phyloP scores from a whole-genome alignment of 2,797 vertebrate species.

The Leptoclinus maculatus region DNA sequence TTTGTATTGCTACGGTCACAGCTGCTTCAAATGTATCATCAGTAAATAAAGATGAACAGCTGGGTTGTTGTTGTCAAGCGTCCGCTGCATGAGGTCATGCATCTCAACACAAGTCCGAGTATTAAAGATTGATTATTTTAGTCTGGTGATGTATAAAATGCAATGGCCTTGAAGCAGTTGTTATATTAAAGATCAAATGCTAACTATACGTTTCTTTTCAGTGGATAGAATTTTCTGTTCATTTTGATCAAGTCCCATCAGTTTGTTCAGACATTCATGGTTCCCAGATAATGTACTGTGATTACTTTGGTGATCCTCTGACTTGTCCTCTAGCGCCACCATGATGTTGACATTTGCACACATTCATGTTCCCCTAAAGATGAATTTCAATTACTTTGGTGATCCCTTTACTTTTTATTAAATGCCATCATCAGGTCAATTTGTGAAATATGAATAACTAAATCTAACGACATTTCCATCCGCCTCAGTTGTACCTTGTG shows the following conservation, averaged over 20 bases:
- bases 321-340: neutral
- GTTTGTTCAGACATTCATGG: neutral
- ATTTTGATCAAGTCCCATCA: neutral
- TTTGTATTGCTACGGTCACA: conserved; percentile 39
- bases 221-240: neutral
- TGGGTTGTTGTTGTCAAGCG: conserved; percentile 31
- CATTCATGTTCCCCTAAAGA: neutral
- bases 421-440: neutral
- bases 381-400: neutral
- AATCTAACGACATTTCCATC: neutral
- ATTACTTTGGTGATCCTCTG: neutral
- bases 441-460: neutral
- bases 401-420: neutral
- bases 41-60: conserved; percentile 27
- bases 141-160: conserved; percentile 51
- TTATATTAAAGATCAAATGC: neutral
- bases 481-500: neutral
- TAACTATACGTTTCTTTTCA: neutral
- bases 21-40: conserved; percentile 33
- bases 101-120: conserved; percentile 1
- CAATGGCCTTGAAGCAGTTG: conserved; percentile 35
- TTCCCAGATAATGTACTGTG: neutral
- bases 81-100: conserved; percentile 50
- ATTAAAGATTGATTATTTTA: conserved; percentile 35
- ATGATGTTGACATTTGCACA: neutral